Percentiles rank a stretch among this genome's conserved stretches.
Evolutionary conservation across 1,140 invertebrate genomes (phyloP).

Genomic region (Cardiocondyla obscurior): DNA sequence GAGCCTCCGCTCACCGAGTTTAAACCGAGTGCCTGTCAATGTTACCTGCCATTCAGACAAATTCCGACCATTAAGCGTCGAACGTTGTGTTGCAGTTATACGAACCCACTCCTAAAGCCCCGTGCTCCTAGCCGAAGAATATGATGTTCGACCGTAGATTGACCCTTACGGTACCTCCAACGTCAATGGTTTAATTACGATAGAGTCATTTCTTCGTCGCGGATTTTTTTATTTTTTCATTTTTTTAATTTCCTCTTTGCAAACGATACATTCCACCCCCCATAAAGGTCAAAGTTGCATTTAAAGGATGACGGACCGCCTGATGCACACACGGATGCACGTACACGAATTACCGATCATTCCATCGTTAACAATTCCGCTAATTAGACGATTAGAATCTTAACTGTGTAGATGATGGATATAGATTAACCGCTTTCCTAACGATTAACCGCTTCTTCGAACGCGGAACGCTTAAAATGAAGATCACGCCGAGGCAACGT

Average conservation of each 20-base stretch:
- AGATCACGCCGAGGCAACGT: background rate
- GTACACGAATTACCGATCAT: constrained; percentile 27
- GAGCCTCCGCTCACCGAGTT: constrained; percentile 54
- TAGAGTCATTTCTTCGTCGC: constrained; percentile 50
- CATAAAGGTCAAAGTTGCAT: constrained; percentile 58
- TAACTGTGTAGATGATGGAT: constrained; percentile 40
- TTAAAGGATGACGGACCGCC: constrained; percentile 17
- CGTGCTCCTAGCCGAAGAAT: constrained; percentile 32
- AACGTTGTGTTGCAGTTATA: constrained; percentile 55
- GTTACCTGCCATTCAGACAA: constrained; percentile 68
- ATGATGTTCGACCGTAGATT: constrained; percentile 69
- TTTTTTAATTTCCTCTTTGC: too few species aligned
- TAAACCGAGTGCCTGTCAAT: constrained; percentile 56
- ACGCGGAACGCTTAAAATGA: background rate
- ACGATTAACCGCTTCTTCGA: constrained; percentile 3
- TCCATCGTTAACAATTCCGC: constrained; percentile 56
- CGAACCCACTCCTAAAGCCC: constrained; percentile 38
- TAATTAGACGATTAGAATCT: constrained; percentile 48
- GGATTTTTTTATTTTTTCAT: too few species aligned
- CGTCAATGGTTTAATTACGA: constrained; percentile 72
- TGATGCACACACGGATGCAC: background rate
- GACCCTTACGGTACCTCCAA: constrained; percentile 80
- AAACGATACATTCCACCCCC: constrained; percentile 55
- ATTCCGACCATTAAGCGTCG: constrained; percentile 68
- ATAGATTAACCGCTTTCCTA: constrained; percentile 18